Evolutionary conservation across 2,113 vertebrate genomes (phyloP).

Genomic region (Apodemus speciosus): DNA sequence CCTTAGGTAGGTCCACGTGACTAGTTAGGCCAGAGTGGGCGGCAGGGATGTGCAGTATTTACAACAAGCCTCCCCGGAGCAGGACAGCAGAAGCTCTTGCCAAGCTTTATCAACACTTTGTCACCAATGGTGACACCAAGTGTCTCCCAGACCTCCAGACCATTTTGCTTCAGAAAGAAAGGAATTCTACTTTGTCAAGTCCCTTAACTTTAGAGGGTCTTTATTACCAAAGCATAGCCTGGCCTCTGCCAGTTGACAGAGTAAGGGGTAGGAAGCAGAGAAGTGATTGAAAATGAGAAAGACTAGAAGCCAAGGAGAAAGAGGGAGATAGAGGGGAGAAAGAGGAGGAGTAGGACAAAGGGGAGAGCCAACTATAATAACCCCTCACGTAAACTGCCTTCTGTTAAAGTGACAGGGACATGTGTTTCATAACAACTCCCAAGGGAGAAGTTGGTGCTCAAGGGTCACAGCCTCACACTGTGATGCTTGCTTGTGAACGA

Average conservation of each 20-base stretch:
- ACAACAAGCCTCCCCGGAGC: neutral
- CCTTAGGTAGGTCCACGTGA: too few species aligned
- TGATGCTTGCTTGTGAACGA: neutral
- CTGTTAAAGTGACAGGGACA: neutral
- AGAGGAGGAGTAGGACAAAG: neutral
- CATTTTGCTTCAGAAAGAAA: conserved; percentile 31
- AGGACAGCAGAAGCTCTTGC: neutral
- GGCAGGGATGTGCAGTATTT: neutral
- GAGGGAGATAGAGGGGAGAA: neutral
- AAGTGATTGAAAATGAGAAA: neutral
- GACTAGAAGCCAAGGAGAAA: neutral
- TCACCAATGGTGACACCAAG: neutral
- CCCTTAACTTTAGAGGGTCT: neutral
- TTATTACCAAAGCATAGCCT: neutral
- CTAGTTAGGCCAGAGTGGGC: neutral
- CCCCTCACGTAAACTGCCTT: neutral
- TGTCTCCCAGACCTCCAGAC: neutral
- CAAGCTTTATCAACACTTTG: too few species aligned
- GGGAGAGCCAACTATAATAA: neutral
- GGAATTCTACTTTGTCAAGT: neutral
- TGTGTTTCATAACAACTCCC: neutral
- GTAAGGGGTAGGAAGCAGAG: neutral
- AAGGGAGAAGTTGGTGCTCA: neutral
- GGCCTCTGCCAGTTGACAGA: neutral
- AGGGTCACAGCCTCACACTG: neutral